phyloP scores from a whole-genome alignment of 2,888 invertebrate species.

The Leptarthrus brevirostris region DNA sequence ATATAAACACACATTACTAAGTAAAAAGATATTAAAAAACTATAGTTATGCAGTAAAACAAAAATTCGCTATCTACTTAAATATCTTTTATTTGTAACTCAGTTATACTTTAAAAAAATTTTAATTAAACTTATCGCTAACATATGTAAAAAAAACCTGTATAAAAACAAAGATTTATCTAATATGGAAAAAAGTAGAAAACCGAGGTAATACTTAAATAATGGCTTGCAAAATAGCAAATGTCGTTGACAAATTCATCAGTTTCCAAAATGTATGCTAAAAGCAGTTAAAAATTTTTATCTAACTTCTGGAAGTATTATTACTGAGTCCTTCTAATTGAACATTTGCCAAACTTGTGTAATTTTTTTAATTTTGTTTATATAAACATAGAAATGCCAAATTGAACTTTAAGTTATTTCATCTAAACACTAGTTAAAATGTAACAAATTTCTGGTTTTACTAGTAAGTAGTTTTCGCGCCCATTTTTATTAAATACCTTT shows the following conservation, averaged over 20 bases:
- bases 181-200: neutral
- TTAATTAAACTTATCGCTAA: neutral
- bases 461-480: neutral
- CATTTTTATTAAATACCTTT: constrained; percentile 1
- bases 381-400: neutral
- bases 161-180: neutral
- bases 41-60: too few relatives aligned
- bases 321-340: neutral
- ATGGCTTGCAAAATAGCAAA: neutral
- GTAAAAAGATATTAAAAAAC: neutral
- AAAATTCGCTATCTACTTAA: neutral
- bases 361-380: neutral
- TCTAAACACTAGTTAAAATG: neutral
- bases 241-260: neutral
- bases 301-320: neutral
- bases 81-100: neutral
- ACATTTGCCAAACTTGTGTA: neutral
- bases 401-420: neutral
- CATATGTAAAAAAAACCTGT: neutral
- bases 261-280: neutral
- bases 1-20: too few relatives aligned
- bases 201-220: neutral
- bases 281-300: neutral
- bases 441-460: neutral
- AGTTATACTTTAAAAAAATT: neutral